Conservation (phyloP, 2,113 vertebrate species). For the Arizona elegans region DNA sequence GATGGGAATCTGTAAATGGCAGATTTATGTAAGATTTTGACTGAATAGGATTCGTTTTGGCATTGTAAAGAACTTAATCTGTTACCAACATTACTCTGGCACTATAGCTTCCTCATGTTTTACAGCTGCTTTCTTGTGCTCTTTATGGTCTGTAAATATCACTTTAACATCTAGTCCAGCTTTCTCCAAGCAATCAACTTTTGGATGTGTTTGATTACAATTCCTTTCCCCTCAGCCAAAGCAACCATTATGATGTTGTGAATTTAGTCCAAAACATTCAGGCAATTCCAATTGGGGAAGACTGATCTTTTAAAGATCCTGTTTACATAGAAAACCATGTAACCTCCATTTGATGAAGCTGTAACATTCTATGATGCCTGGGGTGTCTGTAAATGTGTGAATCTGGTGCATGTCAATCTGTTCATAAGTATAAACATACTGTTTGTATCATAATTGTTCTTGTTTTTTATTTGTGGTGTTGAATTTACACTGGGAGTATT, state of each 20-base stretch:
- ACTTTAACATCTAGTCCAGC: background rate
- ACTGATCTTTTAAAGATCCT: background rate
- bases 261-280: background rate
- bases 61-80: background rate
- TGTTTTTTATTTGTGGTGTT: conserved; percentile 20
- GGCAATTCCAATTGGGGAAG: background rate
- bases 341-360: conserved; percentile 1
- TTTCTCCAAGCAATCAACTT: background rate
- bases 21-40: background rate
- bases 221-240: background rate
- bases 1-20: background rate
- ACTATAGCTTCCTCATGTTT: background rate
- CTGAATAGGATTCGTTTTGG: background rate
- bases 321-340: background rate
- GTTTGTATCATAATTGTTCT: background rate
- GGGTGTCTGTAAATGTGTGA: conserved; percentile 9
- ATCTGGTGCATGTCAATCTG: conserved; percentile 8
- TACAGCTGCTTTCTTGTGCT: background rate
- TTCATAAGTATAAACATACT: conserved; percentile 20
- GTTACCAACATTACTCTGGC: background rate
- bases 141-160: background rate
- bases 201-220: background rate
- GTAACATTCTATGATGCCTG: conserved; percentile 8
- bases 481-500: background rate
- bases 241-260: background rate